Evolutionary conservation across 2,797 vertebrate species (phyloP).

Genomic region (Tragelaphus eurycerus): DNA sequence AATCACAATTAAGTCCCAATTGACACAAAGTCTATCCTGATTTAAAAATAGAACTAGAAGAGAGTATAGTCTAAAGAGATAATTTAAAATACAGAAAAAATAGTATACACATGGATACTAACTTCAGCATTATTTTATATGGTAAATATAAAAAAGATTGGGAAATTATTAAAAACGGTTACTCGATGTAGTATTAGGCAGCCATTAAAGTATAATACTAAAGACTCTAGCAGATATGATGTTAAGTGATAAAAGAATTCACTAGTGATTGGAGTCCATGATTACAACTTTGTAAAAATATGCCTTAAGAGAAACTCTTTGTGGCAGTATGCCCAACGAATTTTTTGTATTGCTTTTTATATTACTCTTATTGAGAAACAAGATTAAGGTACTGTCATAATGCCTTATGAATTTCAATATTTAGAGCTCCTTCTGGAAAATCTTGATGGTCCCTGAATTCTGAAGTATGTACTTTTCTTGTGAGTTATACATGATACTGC

Average conservation of each 20-base stretch:
- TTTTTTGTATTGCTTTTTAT: background rate
- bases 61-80: background rate
- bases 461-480: background rate
- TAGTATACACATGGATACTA: background rate
- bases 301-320: background rate
- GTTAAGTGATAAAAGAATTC: background rate
- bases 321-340: background rate
- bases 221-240: background rate
- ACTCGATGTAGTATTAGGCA: background rate
- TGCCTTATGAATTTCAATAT: background rate
- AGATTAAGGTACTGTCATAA: background rate
- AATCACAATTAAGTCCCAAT: background rate
- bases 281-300: background rate
- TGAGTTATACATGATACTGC: background rate
- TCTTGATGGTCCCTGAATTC: background rate
- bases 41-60: background rate
- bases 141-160: background rate
- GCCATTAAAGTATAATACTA: background rate
- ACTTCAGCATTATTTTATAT: slow-evolving; percentile 19
- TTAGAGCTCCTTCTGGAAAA: background rate
- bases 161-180: background rate
- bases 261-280: background rate
- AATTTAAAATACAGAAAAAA: background rate
- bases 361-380: background rate
- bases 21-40: background rate